phyloP scores from a whole-genome alignment of 2,888 invertebrate genomes.

The Cataglyphis albicans region DNA sequence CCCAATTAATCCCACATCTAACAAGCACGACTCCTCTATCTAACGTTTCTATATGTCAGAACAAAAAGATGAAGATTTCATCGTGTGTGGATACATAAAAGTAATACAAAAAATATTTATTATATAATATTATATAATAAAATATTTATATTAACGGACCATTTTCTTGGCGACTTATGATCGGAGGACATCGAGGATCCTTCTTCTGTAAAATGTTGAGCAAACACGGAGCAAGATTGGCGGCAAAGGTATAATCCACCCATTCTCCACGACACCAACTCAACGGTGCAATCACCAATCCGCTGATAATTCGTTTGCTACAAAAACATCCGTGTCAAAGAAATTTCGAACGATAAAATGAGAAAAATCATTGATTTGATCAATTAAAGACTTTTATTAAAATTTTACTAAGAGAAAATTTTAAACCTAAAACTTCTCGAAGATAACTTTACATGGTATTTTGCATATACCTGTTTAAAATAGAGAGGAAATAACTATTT shows the following conservation, averaged over 20 bases:
- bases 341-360: not conserved
- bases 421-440: not conserved
- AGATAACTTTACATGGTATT: not conserved
- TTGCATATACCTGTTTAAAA: not conserved
- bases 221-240: conserved; percentile 87
- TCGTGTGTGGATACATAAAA: not conserved
- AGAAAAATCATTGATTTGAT: not conserved
- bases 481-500: not conserved
- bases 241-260: conserved; percentile 89
- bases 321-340: not conserved
- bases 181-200: not conserved
- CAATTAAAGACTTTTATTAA: not conserved
- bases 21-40: conserved; percentile 88
- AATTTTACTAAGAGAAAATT: not conserved
- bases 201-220: conserved; percentile 74
- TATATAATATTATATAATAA: too few relatives aligned
- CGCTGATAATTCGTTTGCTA: conserved; percentile 80
- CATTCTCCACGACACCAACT: conserved; percentile 89
- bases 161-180: not conserved
- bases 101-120: not conserved
- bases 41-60: conserved; percentile 85
- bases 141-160: not conserved
- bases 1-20: conserved; percentile 88
- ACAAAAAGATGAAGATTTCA: not conserved
- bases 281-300: conserved; percentile 88